A percentile compares a stretch with the other conserved stretches of the same genome.
phyloP scores from a whole-genome alignment of 2,888 invertebrate species.

The Macrosiphum euphorbiae region DNA sequence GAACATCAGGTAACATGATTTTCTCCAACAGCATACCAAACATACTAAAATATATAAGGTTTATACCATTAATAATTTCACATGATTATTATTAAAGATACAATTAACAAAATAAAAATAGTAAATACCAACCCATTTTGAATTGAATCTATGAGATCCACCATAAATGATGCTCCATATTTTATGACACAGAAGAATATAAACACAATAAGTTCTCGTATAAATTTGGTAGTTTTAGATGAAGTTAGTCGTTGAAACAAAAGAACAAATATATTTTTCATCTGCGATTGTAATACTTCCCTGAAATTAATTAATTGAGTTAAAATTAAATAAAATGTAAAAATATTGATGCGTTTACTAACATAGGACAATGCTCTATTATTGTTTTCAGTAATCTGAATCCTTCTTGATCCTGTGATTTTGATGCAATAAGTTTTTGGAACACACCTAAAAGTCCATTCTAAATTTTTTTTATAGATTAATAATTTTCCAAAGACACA shows the following conservation, averaged over 20 bases:
- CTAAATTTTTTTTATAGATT: conserved; percentile 70
- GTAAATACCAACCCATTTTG: conserved; percentile 80
- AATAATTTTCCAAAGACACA: not conserved
- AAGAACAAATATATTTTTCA: conserved; percentile 76
- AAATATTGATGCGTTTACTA: conserved; percentile 70
- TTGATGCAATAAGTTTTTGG: conserved; percentile 96
- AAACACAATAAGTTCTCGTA: conserved; percentile 91
- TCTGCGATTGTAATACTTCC: conserved; percentile 62
- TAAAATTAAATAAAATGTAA: not conserved
- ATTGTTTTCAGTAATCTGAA: conserved; percentile 91
- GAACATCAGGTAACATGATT: conserved; percentile 86
- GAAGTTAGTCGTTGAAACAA: conserved; percentile 94
- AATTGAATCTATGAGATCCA: conserved; percentile 86
- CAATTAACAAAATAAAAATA: not conserved
- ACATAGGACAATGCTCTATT: conserved; percentile 85
- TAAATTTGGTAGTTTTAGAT: conserved; percentile 95
- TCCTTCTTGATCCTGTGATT: conserved; percentile 95
- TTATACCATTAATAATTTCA: conserved; percentile 40
- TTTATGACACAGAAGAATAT: conserved; percentile 88
- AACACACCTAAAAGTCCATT: conserved; percentile 91
- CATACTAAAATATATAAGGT: conserved; percentile 76
- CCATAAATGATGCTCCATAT: conserved; percentile 81
- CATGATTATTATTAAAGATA: conserved; percentile 18
- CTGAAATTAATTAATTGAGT: conserved; percentile 39
- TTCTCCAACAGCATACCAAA: conserved; percentile 96